Evolutionary conservation across 2,113 vertebrate species (phyloP), one percentile per base, ranked within the genome.

Genomic region (Aspiorhynchus laticeps): DNA sequence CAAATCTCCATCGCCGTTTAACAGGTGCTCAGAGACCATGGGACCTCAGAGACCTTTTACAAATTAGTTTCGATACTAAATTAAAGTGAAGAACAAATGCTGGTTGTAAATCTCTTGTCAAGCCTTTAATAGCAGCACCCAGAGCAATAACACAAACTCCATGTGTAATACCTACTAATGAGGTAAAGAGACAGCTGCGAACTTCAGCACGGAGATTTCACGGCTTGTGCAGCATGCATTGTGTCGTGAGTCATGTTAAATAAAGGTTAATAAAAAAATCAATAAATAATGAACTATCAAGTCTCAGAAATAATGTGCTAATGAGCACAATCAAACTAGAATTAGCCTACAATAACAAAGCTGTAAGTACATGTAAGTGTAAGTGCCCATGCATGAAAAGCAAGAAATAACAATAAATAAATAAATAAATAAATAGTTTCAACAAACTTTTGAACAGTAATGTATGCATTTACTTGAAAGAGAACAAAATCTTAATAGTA

Each of bases 41-140:
- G 80, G 61, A 82, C 80, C 80, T 82, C 38, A 1, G 80, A 82
- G 80, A 82, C 61, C 80, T 82, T 82, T 82, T 53, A 69, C 61
- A 82, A 82, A 82, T 82, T 46, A 82, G 80, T 82, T 67, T 48
- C 38, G 15, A 82, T 69, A 43, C 80, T 82, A 82, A 82, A 82
- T 82, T 65, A 82, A 82, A 82, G 80, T 12, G 41, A 82, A 67
- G 61, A 48, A 67, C 80, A 82, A 82, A 82, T 67, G 61, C 80
- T 67, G 80, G 61, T 38, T 82, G 61, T 82, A 82, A 82, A 82
- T 82, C 61, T 82, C n/a, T 65, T 43, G 38, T 67, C 61, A 82
- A 67, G 61, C 61, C 61, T 43, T 69, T 67, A 82, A 82, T 82
- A 67, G 61, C n/a, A 67, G 61, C 80, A 82, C 80, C 80, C 61